Evolutionary conservation across 2,113 vertebrate genomes (phyloP).

Genomic region (Antechinus stuartii): DNA sequence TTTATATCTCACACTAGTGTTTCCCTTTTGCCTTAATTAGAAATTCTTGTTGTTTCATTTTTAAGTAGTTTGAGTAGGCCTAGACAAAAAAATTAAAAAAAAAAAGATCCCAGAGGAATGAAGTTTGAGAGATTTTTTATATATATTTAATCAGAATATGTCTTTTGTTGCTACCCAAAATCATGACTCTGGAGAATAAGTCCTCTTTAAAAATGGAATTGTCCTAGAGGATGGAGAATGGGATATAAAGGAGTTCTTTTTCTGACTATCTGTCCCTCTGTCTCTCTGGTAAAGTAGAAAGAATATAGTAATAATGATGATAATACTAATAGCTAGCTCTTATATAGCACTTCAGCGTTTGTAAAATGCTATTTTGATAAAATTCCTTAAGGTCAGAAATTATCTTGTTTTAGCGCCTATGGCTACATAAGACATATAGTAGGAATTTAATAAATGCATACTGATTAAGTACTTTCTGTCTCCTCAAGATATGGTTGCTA

Average conservation of each 20-base stretch:
- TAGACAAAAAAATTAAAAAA: background rate
- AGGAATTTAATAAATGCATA: background rate
- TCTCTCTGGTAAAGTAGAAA: background rate
- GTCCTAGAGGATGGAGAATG: background rate
- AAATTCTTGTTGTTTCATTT: background rate
- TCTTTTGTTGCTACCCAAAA: conserved; percentile 9
- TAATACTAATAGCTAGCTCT: too few species aligned
- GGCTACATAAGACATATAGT: background rate
- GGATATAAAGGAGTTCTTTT: background rate
- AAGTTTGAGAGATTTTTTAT: background rate
- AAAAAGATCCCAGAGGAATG: background rate
- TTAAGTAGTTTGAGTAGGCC: background rate
- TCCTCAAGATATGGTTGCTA: background rate
- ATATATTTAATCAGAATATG: background rate
- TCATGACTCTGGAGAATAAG: background rate
- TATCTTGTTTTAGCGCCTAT: background rate
- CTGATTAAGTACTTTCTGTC: background rate
- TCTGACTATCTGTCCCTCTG: background rate
- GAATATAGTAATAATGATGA: background rate
- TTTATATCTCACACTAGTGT: background rate
- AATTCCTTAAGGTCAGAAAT: background rate
- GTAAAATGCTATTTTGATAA: background rate
- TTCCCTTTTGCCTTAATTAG: conserved; percentile 35
- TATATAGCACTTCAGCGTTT: too few species aligned
- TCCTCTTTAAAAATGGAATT: background rate